Evolutionary conservation across 2,888 invertebrate genomes (phyloP).

Genomic region (Endotricha flammealis): DNA sequence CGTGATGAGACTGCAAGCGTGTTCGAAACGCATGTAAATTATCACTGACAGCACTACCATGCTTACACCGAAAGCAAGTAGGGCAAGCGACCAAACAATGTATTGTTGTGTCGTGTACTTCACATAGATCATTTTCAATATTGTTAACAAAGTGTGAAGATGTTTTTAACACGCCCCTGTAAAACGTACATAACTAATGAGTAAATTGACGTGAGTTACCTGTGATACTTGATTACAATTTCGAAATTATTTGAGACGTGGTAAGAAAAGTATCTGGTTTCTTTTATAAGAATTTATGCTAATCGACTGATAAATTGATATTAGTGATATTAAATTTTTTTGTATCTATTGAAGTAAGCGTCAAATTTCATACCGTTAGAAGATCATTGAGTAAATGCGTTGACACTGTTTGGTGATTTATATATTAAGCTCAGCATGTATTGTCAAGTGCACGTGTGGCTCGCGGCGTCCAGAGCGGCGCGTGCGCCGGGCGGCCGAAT

Average conservation of each 20-base stretch:
- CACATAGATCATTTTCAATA: slow-evolving; percentile 8
- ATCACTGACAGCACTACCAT: slow-evolving; percentile 41
- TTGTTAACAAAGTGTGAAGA: slow-evolving; percentile 4
- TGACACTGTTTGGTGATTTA: slow-evolving; percentile 58
- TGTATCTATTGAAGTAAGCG: slow-evolving; percentile 47
- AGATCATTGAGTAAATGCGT: slow-evolving; percentile 45
- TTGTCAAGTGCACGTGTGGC: slow-evolving; percentile 48
- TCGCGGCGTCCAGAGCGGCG: slow-evolving; percentile 53
- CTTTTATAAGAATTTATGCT: too few species aligned
- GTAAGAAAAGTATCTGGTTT: too few species aligned
- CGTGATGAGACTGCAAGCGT: slow-evolving; percentile 40
- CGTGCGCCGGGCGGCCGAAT: slow-evolving; percentile 48
- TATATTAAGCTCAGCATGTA: slow-evolving; percentile 51
- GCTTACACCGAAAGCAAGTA: slow-evolving; percentile 24
- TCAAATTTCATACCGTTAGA: slow-evolving; percentile 57
- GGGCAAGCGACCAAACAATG: slow-evolving; percentile 24
- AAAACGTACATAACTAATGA: too few species aligned
- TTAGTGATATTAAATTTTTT: neutral
- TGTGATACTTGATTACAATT: too few species aligned
- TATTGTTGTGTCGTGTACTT: slow-evolving; percentile 3
- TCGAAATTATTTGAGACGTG: too few species aligned
- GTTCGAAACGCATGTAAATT: slow-evolving; percentile 53
- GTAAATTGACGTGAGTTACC: too few species aligned
- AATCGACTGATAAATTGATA: neutral
- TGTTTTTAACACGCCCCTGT: too few species aligned